Evolutionary conservation across 2,888 invertebrate genomes (phyloP), one percentile per base, ranked within the genome.

Genomic region (Eueremaeus valkanovi): DNA sequence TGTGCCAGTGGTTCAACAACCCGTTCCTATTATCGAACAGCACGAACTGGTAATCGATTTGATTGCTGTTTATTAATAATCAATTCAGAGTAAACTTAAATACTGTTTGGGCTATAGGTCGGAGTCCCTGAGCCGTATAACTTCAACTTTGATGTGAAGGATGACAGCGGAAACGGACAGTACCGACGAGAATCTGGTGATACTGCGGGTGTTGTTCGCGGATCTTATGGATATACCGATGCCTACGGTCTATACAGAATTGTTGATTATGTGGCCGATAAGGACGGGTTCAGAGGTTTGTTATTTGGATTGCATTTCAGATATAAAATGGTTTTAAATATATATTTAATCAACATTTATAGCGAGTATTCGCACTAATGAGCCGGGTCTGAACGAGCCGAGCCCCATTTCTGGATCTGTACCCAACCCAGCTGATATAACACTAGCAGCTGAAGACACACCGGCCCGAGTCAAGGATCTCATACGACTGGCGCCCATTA

Each of bases 151-250:
- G 77, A 78, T 33, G 76, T 78, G 66, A 77, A 79, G 58, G 79
- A 80, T 49, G 78, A 79, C n/a, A 73, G 74, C 45, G 80, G 80
- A 31, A 79, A 80, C 74, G 76, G 58, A 51, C 79, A 80, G 40
- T 80, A 77, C 74, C 76, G 79, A 21, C 75, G 78, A 24, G 80
- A 80, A 61, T 75, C 77, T 16, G 77, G 78, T 33, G 79, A 79
- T 63, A 76, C 78, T n/a, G 75, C 76, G 27, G 80, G 80, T 72
- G 75, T 76, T 42, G 75, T 79, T 1, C 75, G 78, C 49, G 80
- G 80, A 40, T 77, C 78, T 5, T 80, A 80, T 68, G 80, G 80
- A 45, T 80, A 80, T 73, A 79, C 78, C n/a, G 80, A 80, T 51
- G 76, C 79, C 13, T 75, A 78, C 73, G 79, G 79, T 42, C 75